Percentiles rank a stretch among this genome's conserved stretches.
These are phyloP conservation scores for Aplysia californica DNA, from an alignment of 1,140 invertebrate genomes.

Conservation along the genomic window DNA sequence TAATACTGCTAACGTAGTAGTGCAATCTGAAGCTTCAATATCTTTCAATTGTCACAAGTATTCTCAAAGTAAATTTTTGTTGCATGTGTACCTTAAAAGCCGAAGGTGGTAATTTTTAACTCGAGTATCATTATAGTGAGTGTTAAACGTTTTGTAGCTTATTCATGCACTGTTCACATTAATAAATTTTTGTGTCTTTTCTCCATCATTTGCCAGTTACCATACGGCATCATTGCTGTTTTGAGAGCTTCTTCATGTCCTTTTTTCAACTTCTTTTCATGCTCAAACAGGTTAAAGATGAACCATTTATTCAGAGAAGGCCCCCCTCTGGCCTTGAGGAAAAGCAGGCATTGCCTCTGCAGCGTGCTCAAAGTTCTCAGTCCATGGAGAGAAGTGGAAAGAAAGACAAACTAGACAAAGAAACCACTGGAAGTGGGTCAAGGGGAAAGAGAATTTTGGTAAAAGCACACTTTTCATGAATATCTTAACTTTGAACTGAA, in stretches of 20 bases:
- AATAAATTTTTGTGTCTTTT: too few species aligned
- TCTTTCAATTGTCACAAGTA: neutral
- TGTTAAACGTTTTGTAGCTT: neutral
- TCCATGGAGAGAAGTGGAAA: slow-evolving; percentile 6
- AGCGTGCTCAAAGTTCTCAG: slow-evolving; percentile 8
- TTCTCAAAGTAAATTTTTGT: neutral
- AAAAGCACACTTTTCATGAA: neutral
- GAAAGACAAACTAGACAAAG: neutral
- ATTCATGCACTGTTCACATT: too few species aligned
- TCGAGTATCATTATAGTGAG: neutral
- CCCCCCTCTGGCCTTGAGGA: neutral
- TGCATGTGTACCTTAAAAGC: too few species aligned
- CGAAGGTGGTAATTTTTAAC: too few species aligned
- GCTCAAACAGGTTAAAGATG: neutral
- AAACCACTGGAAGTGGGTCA: slow-evolving; percentile 20
- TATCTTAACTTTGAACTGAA: neutral
- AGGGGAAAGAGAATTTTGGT: slow-evolving; percentile 24
- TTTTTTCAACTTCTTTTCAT: too few species aligned
- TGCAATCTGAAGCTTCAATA: neutral
- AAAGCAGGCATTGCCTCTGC: neutral
- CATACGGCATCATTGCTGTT: neutral
- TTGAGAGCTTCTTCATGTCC: too few species aligned
- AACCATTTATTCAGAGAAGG: neutral
- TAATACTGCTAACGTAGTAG: neutral
- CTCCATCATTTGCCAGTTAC: neutral